Base-by-base conservation (phyloP, 2,113 vertebrate species). In the Alligator mississippiensis region DNA sequence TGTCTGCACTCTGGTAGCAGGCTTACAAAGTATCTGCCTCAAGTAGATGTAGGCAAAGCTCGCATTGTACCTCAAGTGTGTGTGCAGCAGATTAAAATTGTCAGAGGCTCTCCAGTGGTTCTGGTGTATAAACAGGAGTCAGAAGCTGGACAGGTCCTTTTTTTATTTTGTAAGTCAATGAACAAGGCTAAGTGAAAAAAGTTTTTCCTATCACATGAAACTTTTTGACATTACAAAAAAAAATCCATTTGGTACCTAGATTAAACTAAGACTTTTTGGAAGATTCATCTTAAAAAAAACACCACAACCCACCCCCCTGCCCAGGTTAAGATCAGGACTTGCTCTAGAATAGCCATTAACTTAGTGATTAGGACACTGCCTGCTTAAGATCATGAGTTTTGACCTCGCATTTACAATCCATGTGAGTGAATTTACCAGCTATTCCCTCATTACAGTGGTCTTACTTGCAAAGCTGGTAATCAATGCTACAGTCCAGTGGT, bases 1-100 rank as follows among this genome's bases (percentile, higher is more conserved):
- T 75, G 78, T 28, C 58, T 91, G 34, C 47, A 66, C 79, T 88
- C 75, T 8, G 17, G 14, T 84, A 34, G 68, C 25, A 13, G 70
- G 70, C 11, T 74, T 2, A 14, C 38, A 75, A 64, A 0, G 0
- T 90, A 80, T 0, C 0, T 68, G 15, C 28, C 76, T 54, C 82
- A 27, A 27, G 19, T 80, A 34, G 75, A 8, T 18, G 59, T 62
- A 84, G 34, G 34, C 22, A 70, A 55, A 77, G 47, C 70, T 84
- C 38, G 81, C 75, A 72, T 76, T 77, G 60, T 54, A 21, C 86
- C 27, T 88, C 54, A 28, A 82, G 19, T 80, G 80, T 6, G 62
- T 68, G 84, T 91, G 76, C 30, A 84, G 63, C 4, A 61, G 86
- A 70, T 88, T 47, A 86, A 12, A 66, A 90, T 93, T 87, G 58